These are phyloP conservation scores for Crossaster papposus DNA, from an alignment of 53 echinoderm and acorn worm genomes.

Conservation along the genomic window DNA sequence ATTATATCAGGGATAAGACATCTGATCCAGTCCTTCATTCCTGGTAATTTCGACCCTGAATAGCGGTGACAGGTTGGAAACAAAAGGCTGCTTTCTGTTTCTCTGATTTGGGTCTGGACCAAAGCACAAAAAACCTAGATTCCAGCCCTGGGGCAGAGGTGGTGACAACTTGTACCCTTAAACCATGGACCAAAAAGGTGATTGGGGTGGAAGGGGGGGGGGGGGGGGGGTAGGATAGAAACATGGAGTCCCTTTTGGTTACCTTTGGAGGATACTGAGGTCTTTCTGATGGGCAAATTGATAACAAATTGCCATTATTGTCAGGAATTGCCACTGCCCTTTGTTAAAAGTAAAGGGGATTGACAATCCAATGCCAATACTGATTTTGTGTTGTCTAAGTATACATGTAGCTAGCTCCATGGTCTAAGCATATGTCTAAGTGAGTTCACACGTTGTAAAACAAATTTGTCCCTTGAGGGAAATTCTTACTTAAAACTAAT, in stretches of 20 bases:
- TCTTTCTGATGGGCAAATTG: constrained; percentile 34
- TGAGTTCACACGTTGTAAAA: not conserved
- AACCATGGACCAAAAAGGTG: not conserved
- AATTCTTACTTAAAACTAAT: not conserved
- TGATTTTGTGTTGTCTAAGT: not conserved
- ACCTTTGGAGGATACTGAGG: not conserved
- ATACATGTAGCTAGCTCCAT: not conserved
- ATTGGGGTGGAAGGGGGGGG: not conserved
- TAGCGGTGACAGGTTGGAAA: constrained; percentile 49
- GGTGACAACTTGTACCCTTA: constrained; percentile 13
- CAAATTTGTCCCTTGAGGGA: not conserved
- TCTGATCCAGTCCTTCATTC: constrained; percentile 51
- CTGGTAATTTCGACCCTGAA: constrained; percentile 44
- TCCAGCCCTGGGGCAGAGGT: constrained; percentile 31
- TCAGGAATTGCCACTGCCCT: not conserved
- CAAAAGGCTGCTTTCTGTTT: constrained; percentile 49
- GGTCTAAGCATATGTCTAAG: not conserved
- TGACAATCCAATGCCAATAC: too few relatives aligned
- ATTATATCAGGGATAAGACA: constrained; percentile 47
- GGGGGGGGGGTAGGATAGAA: too few relatives aligned
- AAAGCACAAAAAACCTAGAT: too few relatives aligned
- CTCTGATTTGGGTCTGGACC: not conserved
- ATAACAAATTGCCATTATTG: constrained; percentile 23
- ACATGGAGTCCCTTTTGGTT: not conserved
- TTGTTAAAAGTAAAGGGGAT: not conserved